Base-by-base conservation (phyloP, 2,888 invertebrate genomes). In the Drosophila buzzatii region DNA sequence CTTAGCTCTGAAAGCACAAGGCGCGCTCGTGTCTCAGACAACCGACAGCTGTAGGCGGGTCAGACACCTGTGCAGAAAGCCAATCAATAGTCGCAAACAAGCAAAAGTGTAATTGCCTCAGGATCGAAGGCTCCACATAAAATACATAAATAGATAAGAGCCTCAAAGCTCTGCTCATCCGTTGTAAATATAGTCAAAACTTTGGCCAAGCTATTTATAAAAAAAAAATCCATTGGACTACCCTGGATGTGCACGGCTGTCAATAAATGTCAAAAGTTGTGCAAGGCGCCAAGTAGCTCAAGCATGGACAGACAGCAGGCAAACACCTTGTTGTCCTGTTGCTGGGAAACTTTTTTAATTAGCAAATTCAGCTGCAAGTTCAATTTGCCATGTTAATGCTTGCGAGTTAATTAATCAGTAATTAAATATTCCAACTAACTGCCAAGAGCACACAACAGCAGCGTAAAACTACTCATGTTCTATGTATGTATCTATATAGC, bases 271-370 rank as follows among this genome's bases (percentile, higher is more conserved):
- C 67, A 58, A 64, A 61, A 69, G 53, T 68, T 53, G 53, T 55
- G 33, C 56, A 45, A 18, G 52, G 2, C 16, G 2, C 35, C 9
- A 35, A 37, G 9, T 39, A 27, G 23, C 39, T n/a, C 33, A 23
- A 18, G 27, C 10, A 31, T 35, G 57, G 16, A 16, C 14, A 14
- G 16, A 18, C n/a, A 14, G 33, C 10, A 20, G 33, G 2, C 51
- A 51, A 51, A 76, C 61, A 76, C 72, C 71, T 58, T 35, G 49
- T 64, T 65, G 63, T 79, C 62, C 57, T 67, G 3, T 6, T 5
- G 39, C 31, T 31, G 61, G 80, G 56, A 70, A 86, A 86, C 88
- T 86, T 86, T 88, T 86, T 88, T 86, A 86, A 86, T 86, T 86
- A 86, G 74, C 78, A 85, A 73, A 72, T 72, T 73, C 76, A 75